Percentiles rank a stretch among this genome's conserved stretches.
These are phyloP conservation scores for Maccullochella peelii DNA, from an alignment of 2,113 vertebrate genomes.

Conservation along the genomic window DNA sequence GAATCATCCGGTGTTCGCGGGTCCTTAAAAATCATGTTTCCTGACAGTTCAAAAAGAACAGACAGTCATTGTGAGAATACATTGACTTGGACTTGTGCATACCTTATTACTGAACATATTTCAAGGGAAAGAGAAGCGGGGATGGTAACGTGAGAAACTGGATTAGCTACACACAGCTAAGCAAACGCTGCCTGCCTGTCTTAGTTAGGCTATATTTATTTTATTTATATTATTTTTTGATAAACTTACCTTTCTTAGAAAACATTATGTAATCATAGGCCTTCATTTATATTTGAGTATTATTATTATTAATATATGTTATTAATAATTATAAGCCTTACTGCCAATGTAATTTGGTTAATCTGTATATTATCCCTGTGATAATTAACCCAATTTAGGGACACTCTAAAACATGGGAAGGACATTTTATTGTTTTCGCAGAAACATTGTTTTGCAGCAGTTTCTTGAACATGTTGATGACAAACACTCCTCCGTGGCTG, in stretches of 20 bases:
- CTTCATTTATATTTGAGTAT: no score
- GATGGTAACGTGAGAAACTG: background rate
- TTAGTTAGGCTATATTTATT: no score
- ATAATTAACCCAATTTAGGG: background rate
- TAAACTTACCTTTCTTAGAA: no score
- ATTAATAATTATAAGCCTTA: no score
- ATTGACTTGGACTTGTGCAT: background rate
- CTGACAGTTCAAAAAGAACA: constrained; percentile 5
- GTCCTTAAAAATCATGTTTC: background rate
- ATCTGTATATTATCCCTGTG: background rate
- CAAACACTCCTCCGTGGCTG: background rate
- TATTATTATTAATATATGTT: no score
- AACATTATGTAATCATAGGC: no score
- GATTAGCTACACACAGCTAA: background rate
- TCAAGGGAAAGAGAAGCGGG: background rate
- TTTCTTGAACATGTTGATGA: background rate
- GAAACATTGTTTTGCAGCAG: no score
- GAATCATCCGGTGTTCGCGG: constrained; percentile 9
- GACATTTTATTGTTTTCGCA: background rate
- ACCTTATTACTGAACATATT: background rate
- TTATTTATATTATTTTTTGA: no score
- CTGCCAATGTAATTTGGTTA: background rate
- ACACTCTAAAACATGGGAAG: background rate
- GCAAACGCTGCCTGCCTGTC: background rate
- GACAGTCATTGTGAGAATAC: background rate